Conservation (phyloP, 1,140 invertebrate genomes). For the Lycorma delicatula region DNA sequence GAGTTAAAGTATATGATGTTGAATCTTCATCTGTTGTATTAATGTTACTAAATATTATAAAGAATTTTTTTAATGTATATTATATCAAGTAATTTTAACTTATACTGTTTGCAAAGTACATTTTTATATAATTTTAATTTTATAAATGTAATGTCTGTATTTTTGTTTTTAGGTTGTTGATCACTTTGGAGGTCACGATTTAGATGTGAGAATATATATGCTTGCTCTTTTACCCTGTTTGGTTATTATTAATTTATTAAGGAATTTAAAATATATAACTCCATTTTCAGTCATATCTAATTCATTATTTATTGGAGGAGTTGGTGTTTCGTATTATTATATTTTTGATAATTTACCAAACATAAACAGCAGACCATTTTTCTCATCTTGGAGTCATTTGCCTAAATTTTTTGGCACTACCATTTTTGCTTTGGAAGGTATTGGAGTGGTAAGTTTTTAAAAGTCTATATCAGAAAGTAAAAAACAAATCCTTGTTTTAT, state of each 20-base stretch:
- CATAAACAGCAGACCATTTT: slow-evolving; percentile 3
- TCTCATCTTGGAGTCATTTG: slow-evolving; percentile 47
- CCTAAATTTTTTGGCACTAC: slow-evolving; percentile 80
- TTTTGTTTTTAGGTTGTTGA: slow-evolving; percentile 47
- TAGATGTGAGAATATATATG: slow-evolving; percentile 61
- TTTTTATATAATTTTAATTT: neutral
- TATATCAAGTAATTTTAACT: neutral
- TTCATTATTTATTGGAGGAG: slow-evolving; percentile 56
- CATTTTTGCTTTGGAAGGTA: slow-evolving; percentile 80
- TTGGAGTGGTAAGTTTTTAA: slow-evolving; percentile 57
- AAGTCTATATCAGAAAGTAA: too few relatives aligned
- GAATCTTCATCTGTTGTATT: too few relatives aligned
- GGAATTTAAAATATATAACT: slow-evolving; percentile 73
- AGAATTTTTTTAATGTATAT: neutral
- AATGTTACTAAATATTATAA: neutral
- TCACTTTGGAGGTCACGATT: slow-evolving; percentile 41
- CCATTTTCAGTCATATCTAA: slow-evolving; percentile 82
- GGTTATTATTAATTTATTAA: slow-evolving; percentile 61
- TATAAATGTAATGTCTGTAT: neutral
- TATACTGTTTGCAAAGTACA: neutral
- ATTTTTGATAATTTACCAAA: slow-evolving; percentile 18
- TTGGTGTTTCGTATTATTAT: slow-evolving; percentile 76
- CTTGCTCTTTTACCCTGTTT: slow-evolving; percentile 56
- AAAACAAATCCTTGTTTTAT: too few relatives aligned
- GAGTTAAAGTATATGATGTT: too few relatives aligned